Conservation (phyloP, 1,140 invertebrate genomes). For the Zaprionus africanus region DNA sequence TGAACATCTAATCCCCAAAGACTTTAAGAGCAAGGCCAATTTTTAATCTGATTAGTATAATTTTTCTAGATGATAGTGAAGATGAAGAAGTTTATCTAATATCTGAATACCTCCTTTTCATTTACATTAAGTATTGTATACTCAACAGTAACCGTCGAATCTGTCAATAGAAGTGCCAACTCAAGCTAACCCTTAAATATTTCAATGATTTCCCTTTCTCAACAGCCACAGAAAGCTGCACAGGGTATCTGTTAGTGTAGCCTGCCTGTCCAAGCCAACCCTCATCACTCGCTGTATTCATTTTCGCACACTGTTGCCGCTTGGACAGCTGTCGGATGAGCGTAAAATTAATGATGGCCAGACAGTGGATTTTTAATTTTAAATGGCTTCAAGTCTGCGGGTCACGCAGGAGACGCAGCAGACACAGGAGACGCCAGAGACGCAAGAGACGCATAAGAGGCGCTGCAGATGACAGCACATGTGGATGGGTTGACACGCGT, state of each 20-base stretch:
- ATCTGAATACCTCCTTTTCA: too few relatives aligned
- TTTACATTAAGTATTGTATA: too few relatives aligned
- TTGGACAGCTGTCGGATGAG: constrained; percentile 11
- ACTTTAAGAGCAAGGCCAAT: too few relatives aligned
- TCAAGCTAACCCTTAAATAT: not conserved
- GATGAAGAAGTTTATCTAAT: too few relatives aligned
- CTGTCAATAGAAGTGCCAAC: too few relatives aligned
- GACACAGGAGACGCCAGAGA: too few relatives aligned
- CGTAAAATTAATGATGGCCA: constrained; percentile 70
- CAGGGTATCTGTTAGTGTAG: not conserved
- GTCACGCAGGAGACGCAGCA: not conserved
- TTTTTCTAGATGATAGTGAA: too few relatives aligned
- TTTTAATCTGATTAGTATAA: too few relatives aligned
- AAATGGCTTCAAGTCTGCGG: constrained; percentile 2
- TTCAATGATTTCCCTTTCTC: not conserved
- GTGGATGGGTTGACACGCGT: constrained; percentile 23
- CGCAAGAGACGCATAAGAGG: not conserved
- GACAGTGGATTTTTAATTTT: constrained; percentile 62
- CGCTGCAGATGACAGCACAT: constrained; percentile 45
- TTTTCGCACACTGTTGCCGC: constrained; percentile 2
- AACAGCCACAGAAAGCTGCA: not conserved
- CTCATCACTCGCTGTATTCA: constrained; percentile 7
- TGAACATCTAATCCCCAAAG: too few relatives aligned
- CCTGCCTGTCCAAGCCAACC: not conserved
- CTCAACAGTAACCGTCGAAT: too few relatives aligned